Percentiles rank a stretch among this genome's conserved stretches.
Conservation (phyloP, 2,888 invertebrate genomes). For the Troglohyphantes excavatus region DNA sequence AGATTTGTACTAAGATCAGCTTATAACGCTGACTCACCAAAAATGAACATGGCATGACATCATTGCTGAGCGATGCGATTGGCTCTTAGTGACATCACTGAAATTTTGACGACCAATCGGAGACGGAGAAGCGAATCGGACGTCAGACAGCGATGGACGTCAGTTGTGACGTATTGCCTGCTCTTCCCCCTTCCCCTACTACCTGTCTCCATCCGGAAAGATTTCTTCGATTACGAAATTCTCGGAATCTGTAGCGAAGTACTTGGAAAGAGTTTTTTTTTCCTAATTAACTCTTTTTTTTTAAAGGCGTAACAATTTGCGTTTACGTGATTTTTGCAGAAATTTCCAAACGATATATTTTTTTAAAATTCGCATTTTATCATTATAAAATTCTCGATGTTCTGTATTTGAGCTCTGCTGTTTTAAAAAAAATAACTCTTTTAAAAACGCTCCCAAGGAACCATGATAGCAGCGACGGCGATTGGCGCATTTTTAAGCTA, state of each 20-base stretch:
- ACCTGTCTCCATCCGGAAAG: conserved; percentile 25
- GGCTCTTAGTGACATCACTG: conserved; percentile 70
- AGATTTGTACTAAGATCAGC: conserved; percentile 54
- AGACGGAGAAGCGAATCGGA: neutral
- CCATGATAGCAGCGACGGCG: no score
- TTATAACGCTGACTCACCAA: conserved; percentile 78
- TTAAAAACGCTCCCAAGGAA: no score
- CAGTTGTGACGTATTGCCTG: conserved; percentile 31
- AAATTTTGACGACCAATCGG: conserved; percentile 28
- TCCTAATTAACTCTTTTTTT: neutral
- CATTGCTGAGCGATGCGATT: conserved; percentile 35
- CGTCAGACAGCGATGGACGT: conserved; percentile 29
- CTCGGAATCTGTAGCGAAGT: neutral
- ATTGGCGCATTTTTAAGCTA: no score
- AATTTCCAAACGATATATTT: no score
- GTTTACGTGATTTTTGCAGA: no score
- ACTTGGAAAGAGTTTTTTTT: neutral
- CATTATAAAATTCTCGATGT: no score
- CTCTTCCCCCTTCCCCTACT: conserved; percentile 26
- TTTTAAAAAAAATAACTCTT: no score
- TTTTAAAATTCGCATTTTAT: no score
- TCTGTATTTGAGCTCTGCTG: no score
- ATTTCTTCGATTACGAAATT: conserved; percentile 23
- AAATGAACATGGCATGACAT: conserved; percentile 64
- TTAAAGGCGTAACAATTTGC: neutral